A percentile compares a stretch with the other conserved stretches of the same genome.
Conservation (phyloP, 1,140 invertebrate species). For the Nautilus pompilius region DNA sequence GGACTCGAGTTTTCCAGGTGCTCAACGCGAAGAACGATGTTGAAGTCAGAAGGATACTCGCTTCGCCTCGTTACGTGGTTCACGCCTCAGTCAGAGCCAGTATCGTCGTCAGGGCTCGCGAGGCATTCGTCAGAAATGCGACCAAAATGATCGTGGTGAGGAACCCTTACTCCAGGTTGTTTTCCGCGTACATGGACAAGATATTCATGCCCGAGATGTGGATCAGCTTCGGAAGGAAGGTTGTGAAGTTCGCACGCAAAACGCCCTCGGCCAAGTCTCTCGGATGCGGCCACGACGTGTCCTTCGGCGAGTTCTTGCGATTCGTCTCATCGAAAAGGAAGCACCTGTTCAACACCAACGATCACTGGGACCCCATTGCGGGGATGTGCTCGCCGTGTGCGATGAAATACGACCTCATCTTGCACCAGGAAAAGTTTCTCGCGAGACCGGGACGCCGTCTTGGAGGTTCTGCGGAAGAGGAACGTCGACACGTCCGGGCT, state of each 20-base stretch:
- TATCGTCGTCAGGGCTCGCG: neutral
- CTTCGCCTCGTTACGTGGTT: neutral
- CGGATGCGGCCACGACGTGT: no score
- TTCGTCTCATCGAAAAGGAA: neutral
- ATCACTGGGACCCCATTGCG: constrained; percentile 7
- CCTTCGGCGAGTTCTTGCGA: no score
- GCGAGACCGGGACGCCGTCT: constrained; percentile 7
- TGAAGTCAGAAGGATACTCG: neutral
- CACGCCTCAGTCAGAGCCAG: neutral
- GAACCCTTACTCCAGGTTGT: constrained; percentile 15
- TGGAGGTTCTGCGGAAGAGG: neutral
- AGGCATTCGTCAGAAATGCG: neutral
- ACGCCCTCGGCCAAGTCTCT: no score
- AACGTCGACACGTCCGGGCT: neutral
- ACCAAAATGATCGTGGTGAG: constrained; percentile 11
- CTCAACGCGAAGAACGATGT: neutral
- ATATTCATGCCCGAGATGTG: constrained; percentile 7
- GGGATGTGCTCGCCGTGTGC: constrained; percentile 4
- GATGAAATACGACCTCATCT: constrained; percentile 1
- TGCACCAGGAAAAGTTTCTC: constrained; percentile 15
- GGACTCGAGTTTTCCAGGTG: neutral
- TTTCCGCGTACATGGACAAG: constrained; percentile 19
- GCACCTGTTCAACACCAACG: neutral
- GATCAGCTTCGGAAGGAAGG: no score
- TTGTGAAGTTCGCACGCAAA: no score